Evolutionary conservation across 1,140 invertebrate species (phyloP).

Genomic region (Eriosoma lanigerum): DNA sequence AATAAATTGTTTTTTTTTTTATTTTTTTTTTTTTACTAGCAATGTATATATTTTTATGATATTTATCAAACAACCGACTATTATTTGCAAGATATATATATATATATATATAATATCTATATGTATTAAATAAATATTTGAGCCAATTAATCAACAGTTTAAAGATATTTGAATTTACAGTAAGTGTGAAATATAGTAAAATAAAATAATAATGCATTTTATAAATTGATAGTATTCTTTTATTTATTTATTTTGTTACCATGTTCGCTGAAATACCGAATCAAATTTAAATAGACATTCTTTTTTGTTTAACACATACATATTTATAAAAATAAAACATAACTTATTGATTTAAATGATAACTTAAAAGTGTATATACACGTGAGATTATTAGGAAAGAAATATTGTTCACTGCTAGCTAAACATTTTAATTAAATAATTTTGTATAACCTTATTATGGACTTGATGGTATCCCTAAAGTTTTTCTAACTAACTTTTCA

Average conservation of each 20-base stretch:
- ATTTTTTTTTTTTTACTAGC: background rate
- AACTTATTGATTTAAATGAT: constrained; percentile 1
- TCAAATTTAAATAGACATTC: constrained; percentile 2
- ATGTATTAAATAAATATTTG: no score
- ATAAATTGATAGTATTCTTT: background rate
- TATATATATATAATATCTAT: no score
- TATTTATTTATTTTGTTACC: constrained; percentile 8
- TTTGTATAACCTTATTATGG: background rate
- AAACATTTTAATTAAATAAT: background rate
- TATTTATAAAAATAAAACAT: constrained; percentile 40
- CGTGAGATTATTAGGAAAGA: background rate
- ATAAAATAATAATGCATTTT: background rate
- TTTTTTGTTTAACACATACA: background rate
- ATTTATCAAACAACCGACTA: no score
- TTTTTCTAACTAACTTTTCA: constrained; percentile 87
- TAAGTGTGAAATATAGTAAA: no score
- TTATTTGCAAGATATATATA: no score
- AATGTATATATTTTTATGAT: background rate
- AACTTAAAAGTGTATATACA: constrained; percentile 30
- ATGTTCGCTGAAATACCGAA: background rate
- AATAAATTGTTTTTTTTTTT: background rate
- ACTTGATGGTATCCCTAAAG: constrained; percentile 64
- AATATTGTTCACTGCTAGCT: background rate
- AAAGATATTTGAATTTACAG: background rate
- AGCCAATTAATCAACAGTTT: background rate